Base-by-base conservation (phyloP, 2,888 invertebrate genomes). In the Lepidonotus clava region DNA sequence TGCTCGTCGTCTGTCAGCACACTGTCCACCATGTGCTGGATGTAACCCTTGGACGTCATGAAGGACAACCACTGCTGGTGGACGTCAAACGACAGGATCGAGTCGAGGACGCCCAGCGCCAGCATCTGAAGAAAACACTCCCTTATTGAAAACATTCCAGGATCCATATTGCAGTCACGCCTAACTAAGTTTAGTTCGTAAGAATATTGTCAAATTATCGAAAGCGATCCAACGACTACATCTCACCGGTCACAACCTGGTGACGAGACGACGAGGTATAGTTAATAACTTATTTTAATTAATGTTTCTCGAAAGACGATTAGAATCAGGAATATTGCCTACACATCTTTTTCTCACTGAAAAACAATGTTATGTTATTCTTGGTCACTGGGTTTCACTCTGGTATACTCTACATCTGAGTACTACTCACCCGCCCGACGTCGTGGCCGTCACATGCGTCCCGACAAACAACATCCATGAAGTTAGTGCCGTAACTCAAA, bases 381-480 rank as follows among this genome's bases (percentile, higher is more conserved):
- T 11, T 11, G 18, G 8, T 11, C 46, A 46, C 18, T 11, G 8
- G 46, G 46, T 18, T 46, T 46, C 18, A 46, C 8, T 11, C 46
- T 11, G 46, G 46, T 46, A 18, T 46, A n/a, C n/a, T n/a, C n/a
- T n/a, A n/a, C n/a, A n/a, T n/a, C n/a, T n/a, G n/a, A n/a, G n/a
- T n/a, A n/a, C 38, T 0, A 89, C 92, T 90, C 88, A 95, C 95
- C 92, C 97, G 96, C 92, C 97, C 97, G 18, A 98, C 96, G 90
- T 98, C 97, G 92, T 98, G 97, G 0, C 97, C 97, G 0, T 97
- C 97, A 14, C 97, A 97, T 87, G 97, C 97, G 94, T 98, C 98
- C 85, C 97, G 96, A 90, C 98, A 97, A 85, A 98, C 94, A 51
- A 96, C 96, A 90, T 97, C 96, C 92, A 97, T 96, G 77, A 98